These are phyloP conservation scores for Pempheris klunzingeri DNA, from an alignment of 2,797 vertebrate genomes.

Conservation along the genomic window DNA sequence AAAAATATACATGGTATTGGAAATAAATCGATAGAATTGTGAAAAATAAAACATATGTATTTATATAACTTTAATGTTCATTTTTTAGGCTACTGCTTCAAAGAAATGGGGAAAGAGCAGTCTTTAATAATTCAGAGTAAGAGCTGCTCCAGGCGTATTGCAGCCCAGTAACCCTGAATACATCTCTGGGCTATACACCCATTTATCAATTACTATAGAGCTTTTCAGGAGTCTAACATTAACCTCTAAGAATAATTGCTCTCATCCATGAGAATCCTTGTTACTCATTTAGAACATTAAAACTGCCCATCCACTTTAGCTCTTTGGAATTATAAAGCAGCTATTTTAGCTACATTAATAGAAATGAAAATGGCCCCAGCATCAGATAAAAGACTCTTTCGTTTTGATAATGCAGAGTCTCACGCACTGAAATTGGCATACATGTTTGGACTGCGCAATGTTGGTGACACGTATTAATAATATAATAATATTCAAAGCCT, in stretches of 20 bases:
- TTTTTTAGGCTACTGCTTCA: slow-evolving; percentile 59
- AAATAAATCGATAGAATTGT: slow-evolving; percentile 1
- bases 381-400: slow-evolving; percentile 40
- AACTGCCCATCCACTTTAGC: slow-evolving; percentile 45
- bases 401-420: slow-evolving; percentile 31
- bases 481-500: slow-evolving; percentile 45
- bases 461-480: slow-evolving; percentile 40
- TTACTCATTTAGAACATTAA: slow-evolving; percentile 67
- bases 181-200: slow-evolving; percentile 73
- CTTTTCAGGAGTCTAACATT: slow-evolving; percentile 75
- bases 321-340: slow-evolving; percentile 38
- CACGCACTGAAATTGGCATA: slow-evolving; percentile 25
- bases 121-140: slow-evolving; percentile 83
- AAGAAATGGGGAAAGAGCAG: slow-evolving; percentile 68
- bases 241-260: slow-evolving; percentile 79
- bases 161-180: slow-evolving; percentile 81
- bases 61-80: slow-evolving; percentile 39
- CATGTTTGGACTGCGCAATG: slow-evolving; percentile 40
- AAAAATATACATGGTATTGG: not conserved
- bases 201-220: slow-evolving; percentile 82
- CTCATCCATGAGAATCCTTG: slow-evolving; percentile 69
- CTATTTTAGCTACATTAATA: slow-evolving; percentile 49
- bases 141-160: slow-evolving; percentile 76
- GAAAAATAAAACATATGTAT: slow-evolving; percentile 14
- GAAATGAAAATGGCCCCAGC: slow-evolving; percentile 26